A percentile compares a stretch with the other conserved stretches of the same genome.
These are phyloP conservation scores for Phainopepla nitens DNA, from an alignment of 2,113 vertebrate species.

Conservation along the genomic window DNA sequence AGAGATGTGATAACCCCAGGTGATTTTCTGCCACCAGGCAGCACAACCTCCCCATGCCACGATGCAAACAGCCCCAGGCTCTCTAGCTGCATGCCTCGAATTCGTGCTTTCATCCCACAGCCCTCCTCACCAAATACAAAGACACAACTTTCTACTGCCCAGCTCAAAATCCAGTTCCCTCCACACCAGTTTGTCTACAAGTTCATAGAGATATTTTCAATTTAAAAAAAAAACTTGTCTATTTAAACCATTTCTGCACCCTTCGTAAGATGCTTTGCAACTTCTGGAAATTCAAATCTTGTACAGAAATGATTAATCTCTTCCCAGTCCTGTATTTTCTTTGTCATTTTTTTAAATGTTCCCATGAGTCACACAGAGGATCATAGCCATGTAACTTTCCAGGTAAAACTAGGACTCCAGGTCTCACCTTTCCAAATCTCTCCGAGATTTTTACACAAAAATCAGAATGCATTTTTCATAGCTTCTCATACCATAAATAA, in stretches of 20 bases:
- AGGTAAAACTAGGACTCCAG: not conserved
- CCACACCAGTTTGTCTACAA: not conserved
- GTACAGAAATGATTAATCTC: not conserved
- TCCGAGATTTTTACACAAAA: not conserved
- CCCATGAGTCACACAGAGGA: not conserved
- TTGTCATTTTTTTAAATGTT: not conserved
- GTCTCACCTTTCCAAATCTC: not conserved
- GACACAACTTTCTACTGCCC: not conserved
- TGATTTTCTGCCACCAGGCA: not conserved
- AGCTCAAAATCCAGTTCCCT: not conserved
- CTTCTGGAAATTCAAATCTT: not conserved
- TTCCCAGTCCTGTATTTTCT: not conserved
- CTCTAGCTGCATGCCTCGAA: accelerated
- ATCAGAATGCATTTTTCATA: not conserved
- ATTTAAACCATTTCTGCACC: not conserved
- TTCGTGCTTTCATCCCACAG: not conserved
- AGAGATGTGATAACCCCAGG: accelerated
- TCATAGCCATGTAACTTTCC: not conserved
- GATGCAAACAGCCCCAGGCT: not conserved
- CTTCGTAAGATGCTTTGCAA: not conserved
- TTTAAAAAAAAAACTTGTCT: not conserved
- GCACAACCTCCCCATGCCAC: accelerated
- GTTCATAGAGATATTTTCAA: not conserved
- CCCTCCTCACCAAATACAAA: not conserved
- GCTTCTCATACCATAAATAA: not conserved